Base-by-base conservation (phyloP, 2,888 invertebrate genomes). In the Cabera pusaria region DNA sequence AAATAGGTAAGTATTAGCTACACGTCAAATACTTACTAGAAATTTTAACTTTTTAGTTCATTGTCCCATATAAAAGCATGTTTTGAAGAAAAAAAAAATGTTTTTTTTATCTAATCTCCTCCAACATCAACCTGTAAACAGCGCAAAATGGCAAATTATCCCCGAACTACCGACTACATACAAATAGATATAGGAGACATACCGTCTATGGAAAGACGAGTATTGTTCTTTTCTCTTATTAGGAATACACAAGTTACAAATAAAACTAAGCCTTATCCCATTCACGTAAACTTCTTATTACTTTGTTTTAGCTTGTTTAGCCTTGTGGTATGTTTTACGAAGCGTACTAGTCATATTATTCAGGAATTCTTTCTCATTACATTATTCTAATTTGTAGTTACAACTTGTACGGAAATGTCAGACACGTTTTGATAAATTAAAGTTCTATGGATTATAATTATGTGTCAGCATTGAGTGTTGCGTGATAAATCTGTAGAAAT, bases 161-260 rank as follows among this genome's bases (percentile, higher is more conserved):
- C 35, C 31, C 35, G 46, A 41, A 46, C 38, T 12, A 19, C 19
- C 10, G 14, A 7, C 32, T 32, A 26, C 23, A 35, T 27, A 44
- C 32, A 46, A 43, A 46, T 44, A 49, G 19, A 45, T 40, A 49
- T 49, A 46, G 39, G 46, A 6, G 46, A 44, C 49, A 40, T 21
- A 11, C 22, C 41, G 22, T 23, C 22, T 7, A 22, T 26, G 28
- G 36, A 42, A 44, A 46, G 38, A 46, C 43, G 26, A 43, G 46
- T 41, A 28, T 39, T 19, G 35, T 34, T 20, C 16, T 32, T 23
- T 19, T 19, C 36, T 29, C 37, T 42, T 39, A 36, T 37, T 49
- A 43, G 24, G 28, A 33, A 33, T 39, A 18, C 2, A 8, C n/a
- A 18, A 14, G 26, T 8, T 21, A 6, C 37, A 34, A 17, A n/a